A percentile compares a stretch with the other conserved stretches of the same genome.
Conservation (phyloP, 1,140 invertebrate genomes). For the Cydia pomonella region DNA sequence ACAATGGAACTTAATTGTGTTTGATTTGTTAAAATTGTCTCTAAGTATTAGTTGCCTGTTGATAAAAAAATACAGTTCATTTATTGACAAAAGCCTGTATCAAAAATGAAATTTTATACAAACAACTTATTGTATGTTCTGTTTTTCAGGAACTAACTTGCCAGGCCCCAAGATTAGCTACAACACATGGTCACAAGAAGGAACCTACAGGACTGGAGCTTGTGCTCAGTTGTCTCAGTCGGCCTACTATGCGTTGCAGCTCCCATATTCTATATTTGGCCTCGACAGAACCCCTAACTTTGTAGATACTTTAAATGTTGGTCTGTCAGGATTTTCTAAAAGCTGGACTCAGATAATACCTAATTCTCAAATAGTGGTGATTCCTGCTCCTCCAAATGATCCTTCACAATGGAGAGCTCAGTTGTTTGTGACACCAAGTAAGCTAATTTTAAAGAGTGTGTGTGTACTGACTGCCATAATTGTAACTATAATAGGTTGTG, state of each 20-base stretch:
- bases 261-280: slow-evolving; percentile 97
- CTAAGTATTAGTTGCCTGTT: no score
- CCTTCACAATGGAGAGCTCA: slow-evolving; percentile 94
- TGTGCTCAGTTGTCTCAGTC: slow-evolving; percentile 96
- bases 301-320: slow-evolving; percentile 93
- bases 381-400: slow-evolving; percentile 91
- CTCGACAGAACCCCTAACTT: slow-evolving; percentile 98
- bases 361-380: slow-evolving; percentile 98
- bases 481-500: slow-evolving; percentile 91
- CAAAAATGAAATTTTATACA: no score
- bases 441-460: slow-evolving; percentile 95
- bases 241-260: slow-evolving; percentile 93
- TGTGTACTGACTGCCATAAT: slow-evolving; percentile 94
- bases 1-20: no score
- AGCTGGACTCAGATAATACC: slow-evolving; percentile 97
- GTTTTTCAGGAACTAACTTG: slow-evolving; percentile 88
- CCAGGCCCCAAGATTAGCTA: slow-evolving; percentile 94
- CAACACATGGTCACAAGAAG: slow-evolving; percentile 91
- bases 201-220: slow-evolving; percentile 86
- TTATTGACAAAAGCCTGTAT: no score
- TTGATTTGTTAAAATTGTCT: no score
- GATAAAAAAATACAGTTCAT: no score
- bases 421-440: slow-evolving; percentile 97
- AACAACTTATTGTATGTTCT: slow-evolving; percentile 33
- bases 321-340: slow-evolving; percentile 85